Evolutionary conservation across 35 echinoderm and acorn worm genomes (phyloP).

Genomic region (Hemicentrotus pulcherrimus): DNA sequence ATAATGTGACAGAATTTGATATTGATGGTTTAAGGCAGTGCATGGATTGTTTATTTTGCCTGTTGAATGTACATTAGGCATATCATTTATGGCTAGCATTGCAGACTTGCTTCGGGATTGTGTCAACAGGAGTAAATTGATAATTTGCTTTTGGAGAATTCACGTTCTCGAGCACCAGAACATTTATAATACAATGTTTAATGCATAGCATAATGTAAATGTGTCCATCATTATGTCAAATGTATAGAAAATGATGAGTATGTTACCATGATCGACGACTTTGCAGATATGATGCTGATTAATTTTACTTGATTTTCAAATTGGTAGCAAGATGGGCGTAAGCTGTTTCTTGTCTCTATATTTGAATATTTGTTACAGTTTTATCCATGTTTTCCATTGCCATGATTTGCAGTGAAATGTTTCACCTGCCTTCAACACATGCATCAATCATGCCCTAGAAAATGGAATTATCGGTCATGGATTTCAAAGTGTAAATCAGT

Average conservation of each 20-base stretch:
- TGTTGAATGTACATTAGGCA: not conserved
- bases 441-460: not conserved
- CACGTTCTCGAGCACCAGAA: not conserved
- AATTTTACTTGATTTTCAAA: too few species aligned
- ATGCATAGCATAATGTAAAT: not conserved
- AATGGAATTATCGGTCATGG: not conserved
- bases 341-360: too few species aligned
- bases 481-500: not conserved
- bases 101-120: not conserved
- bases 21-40: not conserved
- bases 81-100: not conserved
- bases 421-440: not conserved
- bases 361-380: too few species aligned
- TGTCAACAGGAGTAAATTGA: not conserved
- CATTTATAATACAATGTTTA: not conserved
- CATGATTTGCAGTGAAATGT: not conserved
- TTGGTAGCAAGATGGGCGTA: too few species aligned
- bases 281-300: not conserved
- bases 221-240: too few species aligned
- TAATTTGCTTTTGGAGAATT: not conserved
- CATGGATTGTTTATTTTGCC: not conserved
- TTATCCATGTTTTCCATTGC: not conserved
- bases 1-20: slow-evolving; percentile 11
- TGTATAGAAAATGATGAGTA: not conserved
- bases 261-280: not conserved